Conservation (phyloP, 2,113 vertebrate genomes). For the Struthidea cinerea region DNA sequence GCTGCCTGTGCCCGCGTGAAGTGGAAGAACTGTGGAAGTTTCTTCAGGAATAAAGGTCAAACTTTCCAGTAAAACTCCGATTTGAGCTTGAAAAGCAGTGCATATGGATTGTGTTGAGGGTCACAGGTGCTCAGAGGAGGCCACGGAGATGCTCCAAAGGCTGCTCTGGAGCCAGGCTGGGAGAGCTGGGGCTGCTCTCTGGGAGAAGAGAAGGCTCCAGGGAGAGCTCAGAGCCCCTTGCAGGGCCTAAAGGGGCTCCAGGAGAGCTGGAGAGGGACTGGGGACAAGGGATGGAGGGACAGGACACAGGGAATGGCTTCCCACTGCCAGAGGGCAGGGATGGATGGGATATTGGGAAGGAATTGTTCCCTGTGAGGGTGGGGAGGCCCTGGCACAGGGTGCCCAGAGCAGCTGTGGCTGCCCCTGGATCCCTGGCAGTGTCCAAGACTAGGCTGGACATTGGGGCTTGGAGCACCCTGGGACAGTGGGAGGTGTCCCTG, state of each 20-base stretch:
- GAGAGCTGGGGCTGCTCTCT: not conserved
- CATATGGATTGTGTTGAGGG: not conserved
- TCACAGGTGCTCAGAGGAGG: not conserved
- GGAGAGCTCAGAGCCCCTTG: fast-evolving
- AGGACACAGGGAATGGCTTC: not conserved
- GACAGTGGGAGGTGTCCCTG: not conserved
- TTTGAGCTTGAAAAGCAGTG: not conserved
- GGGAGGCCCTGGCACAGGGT: fast-evolving
- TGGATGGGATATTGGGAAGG: fast-evolving
- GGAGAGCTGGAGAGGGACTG: not conserved
- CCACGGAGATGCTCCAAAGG: not conserved
- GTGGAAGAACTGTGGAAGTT: not conserved
- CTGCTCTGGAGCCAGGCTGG: not conserved
- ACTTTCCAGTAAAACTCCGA: not conserved
- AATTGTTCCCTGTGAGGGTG: not conserved
- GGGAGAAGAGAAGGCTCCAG: not conserved
- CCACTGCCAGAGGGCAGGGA: fast-evolving
- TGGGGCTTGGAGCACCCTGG: not conserved
- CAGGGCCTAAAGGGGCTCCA: not conserved
- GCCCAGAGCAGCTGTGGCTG: not conserved
- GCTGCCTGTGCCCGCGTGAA: not conserved
- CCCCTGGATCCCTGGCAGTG: not conserved
- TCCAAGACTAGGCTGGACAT: fast-evolving
- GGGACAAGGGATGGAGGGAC: not conserved
- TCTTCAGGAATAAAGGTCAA: not conserved